Conservation (phyloP, 2,888 invertebrate species). For the Caenorhabditis sp. region DNA sequence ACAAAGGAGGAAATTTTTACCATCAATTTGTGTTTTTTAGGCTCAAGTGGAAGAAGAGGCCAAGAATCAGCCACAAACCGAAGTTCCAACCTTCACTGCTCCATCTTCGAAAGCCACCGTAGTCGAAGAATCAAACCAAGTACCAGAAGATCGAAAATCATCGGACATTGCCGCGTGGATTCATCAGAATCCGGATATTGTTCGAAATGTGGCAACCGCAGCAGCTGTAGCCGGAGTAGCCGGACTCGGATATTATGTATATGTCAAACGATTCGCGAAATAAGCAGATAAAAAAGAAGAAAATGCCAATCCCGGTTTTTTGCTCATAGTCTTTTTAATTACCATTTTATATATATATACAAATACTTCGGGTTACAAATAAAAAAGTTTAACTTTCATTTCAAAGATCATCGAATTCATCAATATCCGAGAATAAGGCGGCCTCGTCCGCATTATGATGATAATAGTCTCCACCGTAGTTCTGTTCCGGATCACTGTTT, state of each 20-base stretch:
- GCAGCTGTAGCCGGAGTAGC: slow-evolving; percentile 44
- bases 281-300: slow-evolving; percentile 13
- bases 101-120: slow-evolving; percentile 34
- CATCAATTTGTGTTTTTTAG: slow-evolving; percentile 10
- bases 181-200: slow-evolving; percentile 36
- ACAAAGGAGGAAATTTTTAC: not conserved
- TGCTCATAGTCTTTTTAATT: slow-evolving; percentile 9
- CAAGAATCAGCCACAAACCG: slow-evolving; percentile 15
- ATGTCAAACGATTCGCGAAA: slow-evolving; percentile 23
- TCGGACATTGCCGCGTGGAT: slow-evolving; percentile 38
- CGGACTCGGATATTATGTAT: slow-evolving; percentile 47
- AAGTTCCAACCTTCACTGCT: slow-evolving; percentile 16
- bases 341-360: not conserved
- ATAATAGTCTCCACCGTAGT: not conserved
- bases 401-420: slow-evolving; percentile 59
- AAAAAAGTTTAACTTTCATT: not conserved
- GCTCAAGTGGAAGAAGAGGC: slow-evolving; percentile 37
- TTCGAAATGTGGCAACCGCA: slow-evolving; percentile 36
- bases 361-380: not conserved
- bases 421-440: slow-evolving; percentile 57
- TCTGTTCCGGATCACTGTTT: not conserved
- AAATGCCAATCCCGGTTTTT: not conserved
- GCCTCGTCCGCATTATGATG: slow-evolving; percentile 30
- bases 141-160: slow-evolving; percentile 30
- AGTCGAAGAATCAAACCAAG: slow-evolving; percentile 38